A percentile compares a stretch with the other conserved stretches of the same genome.
Evolutionary conservation across 1,140 invertebrate species (phyloP).

Genomic region (Drosophila orena): DNA sequence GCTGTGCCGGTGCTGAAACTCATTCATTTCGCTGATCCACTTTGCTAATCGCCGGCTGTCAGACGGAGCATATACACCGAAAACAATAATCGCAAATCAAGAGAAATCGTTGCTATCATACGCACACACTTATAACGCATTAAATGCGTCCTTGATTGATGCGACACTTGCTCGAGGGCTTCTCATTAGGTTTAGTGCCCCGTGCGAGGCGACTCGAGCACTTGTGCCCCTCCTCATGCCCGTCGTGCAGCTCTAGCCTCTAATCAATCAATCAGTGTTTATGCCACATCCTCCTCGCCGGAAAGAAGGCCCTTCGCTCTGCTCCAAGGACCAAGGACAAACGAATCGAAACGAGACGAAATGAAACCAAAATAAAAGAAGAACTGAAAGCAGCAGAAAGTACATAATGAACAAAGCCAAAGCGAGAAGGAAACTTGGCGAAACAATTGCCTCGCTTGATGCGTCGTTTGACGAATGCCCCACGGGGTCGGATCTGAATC

Average conservation of each 20-base stretch:
- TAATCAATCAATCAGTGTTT: conserved; percentile 84
- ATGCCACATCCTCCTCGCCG: conserved; percentile 38
- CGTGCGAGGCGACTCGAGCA: conserved; percentile 11
- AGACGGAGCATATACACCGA: conserved; percentile 45
- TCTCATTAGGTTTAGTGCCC: conserved; percentile 79
- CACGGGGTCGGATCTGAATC: conserved; percentile 60
- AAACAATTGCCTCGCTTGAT: conserved; percentile 75
- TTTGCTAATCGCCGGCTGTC: conserved; percentile 79
- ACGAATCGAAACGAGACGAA: conserved; percentile 28
- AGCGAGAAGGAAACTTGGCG: conserved; percentile 63
- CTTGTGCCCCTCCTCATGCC: conserved; percentile 12
- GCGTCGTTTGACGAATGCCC: conserved; percentile 78
- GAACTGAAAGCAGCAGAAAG: conserved; percentile 37
- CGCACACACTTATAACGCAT: conserved; percentile 63
- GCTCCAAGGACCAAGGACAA: conserved; percentile 45
- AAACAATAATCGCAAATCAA: conserved; percentile 82
- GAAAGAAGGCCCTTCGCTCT: background rate
- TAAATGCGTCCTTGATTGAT: conserved; percentile 83
- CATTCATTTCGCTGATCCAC: conserved; percentile 75
- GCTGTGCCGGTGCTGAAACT: conserved; percentile 32
- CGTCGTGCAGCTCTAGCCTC: conserved; percentile 50
- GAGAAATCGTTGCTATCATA: conserved; percentile 67
- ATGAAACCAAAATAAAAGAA: conserved; percentile 26
- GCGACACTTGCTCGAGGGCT: conserved; percentile 80
- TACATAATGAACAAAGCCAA: conserved; percentile 69